Percentiles rank a stretch among this genome's conserved stretches.
Evolutionary conservation across 2,888 invertebrate genomes (phyloP).

Genomic region (Clitarchus hookeri): DNA sequence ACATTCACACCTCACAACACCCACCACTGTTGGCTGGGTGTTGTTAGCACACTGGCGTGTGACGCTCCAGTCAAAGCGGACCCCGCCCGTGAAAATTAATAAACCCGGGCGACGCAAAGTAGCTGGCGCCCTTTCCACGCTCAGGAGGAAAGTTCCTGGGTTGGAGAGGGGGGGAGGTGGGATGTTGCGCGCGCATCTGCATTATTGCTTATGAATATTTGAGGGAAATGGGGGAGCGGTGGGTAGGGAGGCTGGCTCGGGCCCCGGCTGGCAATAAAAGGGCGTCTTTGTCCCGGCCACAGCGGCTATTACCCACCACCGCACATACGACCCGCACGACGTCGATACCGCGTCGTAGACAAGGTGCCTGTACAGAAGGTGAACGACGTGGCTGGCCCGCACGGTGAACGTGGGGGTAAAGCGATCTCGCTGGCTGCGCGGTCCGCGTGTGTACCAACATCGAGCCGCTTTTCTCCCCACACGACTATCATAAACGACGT

Average conservation of each 20-base stretch:
- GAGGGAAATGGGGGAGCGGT: slow-evolving; percentile 29
- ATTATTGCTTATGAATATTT: slow-evolving; percentile 47
- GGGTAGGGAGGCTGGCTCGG: neutral
- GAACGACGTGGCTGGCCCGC: too few species aligned
- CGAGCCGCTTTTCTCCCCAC: too few species aligned
- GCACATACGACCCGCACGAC: neutral
- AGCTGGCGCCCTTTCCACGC: slow-evolving; percentile 3
- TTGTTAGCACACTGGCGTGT: too few species aligned
- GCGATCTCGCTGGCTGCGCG: too few species aligned
- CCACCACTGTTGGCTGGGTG: too few species aligned
- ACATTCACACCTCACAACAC: too few species aligned
- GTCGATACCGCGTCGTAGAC: neutral
- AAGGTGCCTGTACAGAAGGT: neutral
- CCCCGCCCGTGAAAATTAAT: slow-evolving; percentile 28
- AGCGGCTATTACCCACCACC: neutral
- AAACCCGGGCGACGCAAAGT: slow-evolving; percentile 28
- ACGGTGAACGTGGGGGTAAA: too few species aligned
- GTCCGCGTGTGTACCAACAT: too few species aligned
- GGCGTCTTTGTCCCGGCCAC: neutral
- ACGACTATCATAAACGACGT: too few species aligned
- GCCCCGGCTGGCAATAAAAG: neutral
- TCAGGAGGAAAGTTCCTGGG: too few species aligned
- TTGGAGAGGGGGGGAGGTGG: neutral
- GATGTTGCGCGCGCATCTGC: slow-evolving; percentile 41
- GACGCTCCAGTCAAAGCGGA: too few species aligned